Evolutionary conservation across 2,888 invertebrate species (phyloP), one percentile per base, ranked within the genome.

Genomic region (Orthosia gracilis): DNA sequence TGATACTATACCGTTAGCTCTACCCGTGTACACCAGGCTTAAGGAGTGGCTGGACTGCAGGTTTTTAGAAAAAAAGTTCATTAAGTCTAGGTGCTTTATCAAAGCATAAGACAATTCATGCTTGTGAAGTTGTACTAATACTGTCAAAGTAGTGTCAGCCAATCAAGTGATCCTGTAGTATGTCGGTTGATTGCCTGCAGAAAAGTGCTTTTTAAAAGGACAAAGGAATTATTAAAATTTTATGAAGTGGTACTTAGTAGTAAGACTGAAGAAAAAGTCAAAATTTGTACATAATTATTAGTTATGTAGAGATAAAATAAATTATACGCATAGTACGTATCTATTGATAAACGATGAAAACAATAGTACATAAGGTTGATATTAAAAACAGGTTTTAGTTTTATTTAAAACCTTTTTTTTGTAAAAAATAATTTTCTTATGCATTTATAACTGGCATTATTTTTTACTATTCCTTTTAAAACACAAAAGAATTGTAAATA

Each of bases 401-500:
- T 68, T 12, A 40, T 2, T 67, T 21, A 61, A 77, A 72, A 58
- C 57, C 31, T 58, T 31, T 65, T 31, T 62, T 69, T 66, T 66
- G 80, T 72, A n/a, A 63, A 69, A 71, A 59, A 40, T 50, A 31
- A 70, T 71, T 45, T 57, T 63, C 7, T 26, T 67, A 62, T 70
- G 82, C 85, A 82, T 84, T 80, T 84, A 84, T 9, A 50, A 57
- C 54, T 58, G 67, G 54, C 15, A 68, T 70, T 45, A 7, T 58
- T 83, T 78, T 73, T 73, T 23, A 54, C n/a, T 61, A 50, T 31
- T 57, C 69, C 15, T 12, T 61, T 69, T 57, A 40, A n/a, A 0
- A 45, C 17, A 26, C 12, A 45, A 69, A 57, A 11, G 1, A 70
- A 58, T 55, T 54, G 50, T 69, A 63, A 70, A 52, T 74, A 62